A percentile compares a stretch with the other conserved stretches of the same genome.
Evolutionary conservation across 2,888 invertebrate genomes (phyloP).

Genomic region (Drosophila meridiana): DNA sequence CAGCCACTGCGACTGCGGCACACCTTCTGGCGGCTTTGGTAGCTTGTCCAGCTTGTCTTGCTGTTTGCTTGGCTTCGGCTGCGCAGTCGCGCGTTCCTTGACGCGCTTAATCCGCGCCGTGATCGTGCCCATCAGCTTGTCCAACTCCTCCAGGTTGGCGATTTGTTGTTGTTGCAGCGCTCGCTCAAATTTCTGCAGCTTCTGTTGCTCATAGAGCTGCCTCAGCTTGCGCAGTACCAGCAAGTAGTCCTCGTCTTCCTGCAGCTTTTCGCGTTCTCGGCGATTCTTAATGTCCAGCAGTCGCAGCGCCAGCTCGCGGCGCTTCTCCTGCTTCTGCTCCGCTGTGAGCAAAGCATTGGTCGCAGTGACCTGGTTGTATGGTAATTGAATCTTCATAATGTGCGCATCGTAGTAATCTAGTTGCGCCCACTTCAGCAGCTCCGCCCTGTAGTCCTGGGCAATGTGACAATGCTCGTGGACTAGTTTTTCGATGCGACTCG

Average conservation of each 20-base stretch:
- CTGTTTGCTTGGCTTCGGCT: constrained; percentile 63
- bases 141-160: constrained; percentile 91
- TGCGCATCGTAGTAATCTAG: constrained; percentile 92
- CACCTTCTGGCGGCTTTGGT: constrained; percentile 82
- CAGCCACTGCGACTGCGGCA: constrained; percentile 82
- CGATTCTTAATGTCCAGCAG: constrained; percentile 95
- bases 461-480: constrained; percentile 92
- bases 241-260: constrained; percentile 94
- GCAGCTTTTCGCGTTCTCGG: constrained; percentile 93
- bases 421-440: constrained; percentile 92
- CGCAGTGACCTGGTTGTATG: constrained; percentile 87
- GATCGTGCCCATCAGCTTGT: constrained; percentile 85
- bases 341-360: constrained; percentile 86
- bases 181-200: constrained; percentile 90
- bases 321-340: constrained; percentile 94
- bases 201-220: constrained; percentile 91
- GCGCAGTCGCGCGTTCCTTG: constrained; percentile 82
- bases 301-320: constrained; percentile 93
- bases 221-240: constrained; percentile 91
- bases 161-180: constrained; percentile 91
- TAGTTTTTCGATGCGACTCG: constrained; percentile 94
- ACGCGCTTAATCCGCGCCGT: constrained; percentile 87
- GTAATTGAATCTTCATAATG: constrained; percentile 94
- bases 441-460: constrained; percentile 91
- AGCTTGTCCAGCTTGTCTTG: constrained; percentile 70